Percentiles rank a stretch among this genome's conserved stretches.
phyloP scores from a whole-genome alignment of 1,140 invertebrate species.

The Leptinotarsa defecta region DNA sequence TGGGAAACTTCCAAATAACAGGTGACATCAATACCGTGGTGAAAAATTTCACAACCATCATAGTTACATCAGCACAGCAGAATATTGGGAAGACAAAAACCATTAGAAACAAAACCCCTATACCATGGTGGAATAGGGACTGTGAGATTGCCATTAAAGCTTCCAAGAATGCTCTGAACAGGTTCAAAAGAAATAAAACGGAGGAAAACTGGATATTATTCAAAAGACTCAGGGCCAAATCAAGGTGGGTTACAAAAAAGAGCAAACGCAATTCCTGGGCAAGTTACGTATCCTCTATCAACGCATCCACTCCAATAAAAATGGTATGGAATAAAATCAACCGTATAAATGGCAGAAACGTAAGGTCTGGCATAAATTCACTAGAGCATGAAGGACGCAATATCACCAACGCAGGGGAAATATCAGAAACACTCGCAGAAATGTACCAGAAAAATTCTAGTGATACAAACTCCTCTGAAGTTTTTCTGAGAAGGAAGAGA shows the following conservation, averaged over 20 bases:
- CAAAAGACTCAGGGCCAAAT: not conserved
- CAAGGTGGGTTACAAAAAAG: not conserved
- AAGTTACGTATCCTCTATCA: not conserved
- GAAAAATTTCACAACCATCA: not conserved
- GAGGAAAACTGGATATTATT: not conserved
- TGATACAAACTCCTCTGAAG: too few relatives aligned
- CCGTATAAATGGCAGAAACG: not conserved
- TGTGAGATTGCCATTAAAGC: not conserved
- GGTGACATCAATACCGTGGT: not conserved
- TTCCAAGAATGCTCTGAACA: not conserved
- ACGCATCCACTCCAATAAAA: not conserved
- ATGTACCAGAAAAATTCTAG: too few relatives aligned
- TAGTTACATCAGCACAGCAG: not conserved
- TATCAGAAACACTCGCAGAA: not conserved
- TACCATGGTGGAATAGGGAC: slow-evolving; percentile 4
- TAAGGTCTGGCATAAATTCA: not conserved
- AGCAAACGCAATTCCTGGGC: not conserved
- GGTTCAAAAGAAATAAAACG: not conserved
- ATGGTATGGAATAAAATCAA: not conserved
- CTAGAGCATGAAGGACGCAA: not conserved
- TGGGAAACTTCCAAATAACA: not conserved
- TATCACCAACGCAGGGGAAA: not conserved
- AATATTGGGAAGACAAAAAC: not conserved
- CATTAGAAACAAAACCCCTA: not conserved
- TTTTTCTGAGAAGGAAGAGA: too few relatives aligned